phyloP scores from a whole-genome alignment of 2,113 vertebrate species.

The Cololabis saira region DNA sequence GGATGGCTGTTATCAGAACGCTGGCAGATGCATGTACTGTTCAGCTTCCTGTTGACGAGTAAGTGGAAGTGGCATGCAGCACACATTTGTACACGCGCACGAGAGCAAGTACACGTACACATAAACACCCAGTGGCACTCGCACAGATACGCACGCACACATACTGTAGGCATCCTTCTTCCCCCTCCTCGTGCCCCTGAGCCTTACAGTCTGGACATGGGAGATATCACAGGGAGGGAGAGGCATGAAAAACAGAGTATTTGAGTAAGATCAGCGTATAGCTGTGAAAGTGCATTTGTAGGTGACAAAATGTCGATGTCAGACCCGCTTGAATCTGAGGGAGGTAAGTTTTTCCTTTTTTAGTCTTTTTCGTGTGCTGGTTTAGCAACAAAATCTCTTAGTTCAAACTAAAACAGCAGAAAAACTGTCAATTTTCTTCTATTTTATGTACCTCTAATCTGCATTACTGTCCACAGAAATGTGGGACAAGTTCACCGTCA shows the following conservation, averaged over 20 bases:
- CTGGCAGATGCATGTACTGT: constrained; percentile 73
- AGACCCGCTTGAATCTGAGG: constrained; percentile 66
- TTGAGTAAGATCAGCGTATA: constrained; percentile 55
- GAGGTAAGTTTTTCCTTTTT: constrained; percentile 63
- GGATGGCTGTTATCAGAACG: constrained; percentile 76
- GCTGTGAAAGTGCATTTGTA: constrained; percentile 58
- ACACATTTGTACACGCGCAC: constrained; percentile 57
- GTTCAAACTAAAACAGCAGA: background rate
- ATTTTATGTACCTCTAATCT: background rate
- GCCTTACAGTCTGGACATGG: constrained; percentile 77
- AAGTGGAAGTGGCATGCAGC: constrained; percentile 70
- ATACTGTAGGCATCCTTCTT: constrained; percentile 42
- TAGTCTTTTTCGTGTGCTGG: constrained; percentile 8
- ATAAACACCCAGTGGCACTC: constrained; percentile 9
- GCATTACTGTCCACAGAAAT: background rate
- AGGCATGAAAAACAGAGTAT: constrained; percentile 64
- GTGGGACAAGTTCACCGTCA: background rate
- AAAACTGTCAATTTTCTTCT: background rate
- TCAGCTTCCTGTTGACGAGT: constrained; percentile 78
- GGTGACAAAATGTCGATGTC: constrained; percentile 72
- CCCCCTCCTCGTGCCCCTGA: constrained; percentile 66
- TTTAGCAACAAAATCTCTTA: background rate
- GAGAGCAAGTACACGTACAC: constrained; percentile 3
- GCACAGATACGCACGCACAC: constrained; percentile 18
- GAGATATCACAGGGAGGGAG: constrained; percentile 74